Conservation (phyloP, 2,888 invertebrate species). For the Sclerodermus sp. region DNA sequence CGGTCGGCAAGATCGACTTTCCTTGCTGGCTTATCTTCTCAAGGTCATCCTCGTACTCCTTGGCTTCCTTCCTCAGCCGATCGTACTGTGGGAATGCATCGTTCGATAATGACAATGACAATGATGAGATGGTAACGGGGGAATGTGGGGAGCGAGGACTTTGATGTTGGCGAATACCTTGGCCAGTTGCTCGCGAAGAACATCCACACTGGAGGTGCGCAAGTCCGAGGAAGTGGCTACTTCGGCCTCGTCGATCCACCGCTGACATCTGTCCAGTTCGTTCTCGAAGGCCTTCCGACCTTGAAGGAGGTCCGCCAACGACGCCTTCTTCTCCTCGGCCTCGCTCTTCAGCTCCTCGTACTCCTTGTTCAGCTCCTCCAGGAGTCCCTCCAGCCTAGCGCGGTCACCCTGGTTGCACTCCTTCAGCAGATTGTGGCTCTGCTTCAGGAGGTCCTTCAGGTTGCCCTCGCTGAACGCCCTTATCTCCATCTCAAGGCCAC, state of each 20-base stretch:
- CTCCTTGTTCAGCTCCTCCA: slow-evolving; percentile 72
- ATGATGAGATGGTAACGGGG: too few species aligned
- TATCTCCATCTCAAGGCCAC: slow-evolving; percentile 74
- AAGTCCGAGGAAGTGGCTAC: slow-evolving; percentile 81
- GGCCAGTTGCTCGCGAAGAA: slow-evolving; percentile 83
- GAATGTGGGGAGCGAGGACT: too few species aligned
- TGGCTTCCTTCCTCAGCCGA: slow-evolving; percentile 74
- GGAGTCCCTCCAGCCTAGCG: slow-evolving; percentile 66
- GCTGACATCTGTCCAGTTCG: slow-evolving; percentile 77
- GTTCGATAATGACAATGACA: too few species aligned
- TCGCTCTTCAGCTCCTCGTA: slow-evolving; percentile 74
- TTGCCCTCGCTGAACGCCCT: slow-evolving; percentile 76
- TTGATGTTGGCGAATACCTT: slow-evolving; percentile 63
- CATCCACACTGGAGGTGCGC: slow-evolving; percentile 76
- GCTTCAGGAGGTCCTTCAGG: slow-evolving; percentile 74
- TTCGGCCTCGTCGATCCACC: slow-evolving; percentile 91
- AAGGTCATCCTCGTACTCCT: slow-evolving; percentile 70
- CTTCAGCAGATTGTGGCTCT: slow-evolving; percentile 75
- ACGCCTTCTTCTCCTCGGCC: slow-evolving; percentile 71
- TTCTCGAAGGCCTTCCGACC: slow-evolving; percentile 81
- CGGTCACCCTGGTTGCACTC: slow-evolving; percentile 78
- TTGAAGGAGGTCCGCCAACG: slow-evolving; percentile 72
- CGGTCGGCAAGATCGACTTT: slow-evolving; percentile 75
- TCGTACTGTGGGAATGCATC: too few species aligned
- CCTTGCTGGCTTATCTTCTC: slow-evolving; percentile 78